Evolutionary conservation across 1,140 invertebrate genomes (phyloP), one percentile per base, ranked within the genome.

Genomic region (Venturia canescens): DNA sequence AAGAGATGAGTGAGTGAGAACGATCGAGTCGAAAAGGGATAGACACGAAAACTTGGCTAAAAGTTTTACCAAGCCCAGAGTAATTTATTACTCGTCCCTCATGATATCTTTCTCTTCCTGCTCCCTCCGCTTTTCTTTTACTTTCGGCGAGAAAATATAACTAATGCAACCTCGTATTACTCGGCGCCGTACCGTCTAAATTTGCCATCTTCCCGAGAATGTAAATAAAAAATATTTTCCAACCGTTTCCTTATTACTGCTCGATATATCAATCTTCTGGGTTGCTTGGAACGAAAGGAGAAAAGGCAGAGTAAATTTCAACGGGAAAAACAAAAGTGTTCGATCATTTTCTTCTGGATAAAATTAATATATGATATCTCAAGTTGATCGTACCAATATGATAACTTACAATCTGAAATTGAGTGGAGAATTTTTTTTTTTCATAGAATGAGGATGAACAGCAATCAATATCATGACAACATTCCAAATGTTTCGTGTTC

Each of bases 51-150:
- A 72, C 23, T 72, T 48, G 7, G 21, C 44, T 11, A 50, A 72
- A 72, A 72, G 38, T 72, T 72, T 29, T 72, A 48, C 70, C 70
- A 11, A 48, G 7, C 70, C 38, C n/a, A 53, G 70, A 72, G 70
- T 50, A 72, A 72, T 72, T 72, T 72, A 72, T 72, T 48, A 48
- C 70, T 72, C 70, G 38, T 53, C 70, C 50, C 44, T 72, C 34
- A 27, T 48, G 38, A 72, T 50, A 44, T 72, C 38, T 72, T 31
- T 71, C 70, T 44, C 4, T 53, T 44, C 21, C 34, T 31, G n/a
- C 31, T 34, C 26, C 31, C 66, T 69, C 63, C 6, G 9, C 9
- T 6, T 26, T 7, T 44, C 31, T 71, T 72, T 53, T 72, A 48
- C 70, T 72, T 72, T 72, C 44, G 6, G 11, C 18, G 38, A 48